These are phyloP conservation scores for Monochamus alternatus DNA, from an alignment of 2,888 invertebrate genomes.

Conservation along the genomic window DNA sequence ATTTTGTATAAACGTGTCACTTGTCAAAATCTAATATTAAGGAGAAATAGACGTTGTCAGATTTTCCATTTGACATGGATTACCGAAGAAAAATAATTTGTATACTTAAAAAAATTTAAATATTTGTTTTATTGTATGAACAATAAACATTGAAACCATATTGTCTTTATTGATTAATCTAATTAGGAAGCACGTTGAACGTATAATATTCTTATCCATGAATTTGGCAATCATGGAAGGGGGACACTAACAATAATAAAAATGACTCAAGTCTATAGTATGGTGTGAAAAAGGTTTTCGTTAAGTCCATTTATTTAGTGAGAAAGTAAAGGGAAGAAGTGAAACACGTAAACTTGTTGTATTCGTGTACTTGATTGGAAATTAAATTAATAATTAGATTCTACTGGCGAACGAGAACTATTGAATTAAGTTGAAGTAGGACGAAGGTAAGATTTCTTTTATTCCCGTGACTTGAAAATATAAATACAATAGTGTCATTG, in stretches of 20 bases:
- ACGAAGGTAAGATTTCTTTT: slow-evolving; percentile 6
- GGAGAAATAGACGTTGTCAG: too few relatives aligned
- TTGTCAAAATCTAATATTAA: too few relatives aligned
- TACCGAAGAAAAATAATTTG: too few relatives aligned
- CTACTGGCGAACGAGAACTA: not conserved
- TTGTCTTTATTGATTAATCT: too few relatives aligned
- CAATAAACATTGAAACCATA: too few relatives aligned
- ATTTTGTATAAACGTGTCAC: not conserved
- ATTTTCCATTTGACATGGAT: too few relatives aligned
- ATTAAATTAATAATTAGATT: slow-evolving; percentile 1
- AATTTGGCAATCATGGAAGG: not conserved
- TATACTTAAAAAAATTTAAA: too few relatives aligned
- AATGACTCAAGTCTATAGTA: not conserved
- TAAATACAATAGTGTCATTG: slow-evolving; percentile 43
- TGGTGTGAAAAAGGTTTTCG: slow-evolving; percentile 15
- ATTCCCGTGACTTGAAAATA: not conserved
- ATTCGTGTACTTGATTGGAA: slow-evolving; percentile 10
- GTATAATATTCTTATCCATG: too few relatives aligned
- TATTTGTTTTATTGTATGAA: too few relatives aligned
- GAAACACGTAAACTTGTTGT: not conserved
- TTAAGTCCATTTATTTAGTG: not conserved
- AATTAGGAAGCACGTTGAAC: too few relatives aligned
- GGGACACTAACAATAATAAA: not conserved
- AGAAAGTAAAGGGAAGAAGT: not conserved
- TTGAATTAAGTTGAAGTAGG: not conserved